phyloP scores from a whole-genome alignment of 2,888 invertebrate genomes.

The Sipunculus nudus region DNA sequence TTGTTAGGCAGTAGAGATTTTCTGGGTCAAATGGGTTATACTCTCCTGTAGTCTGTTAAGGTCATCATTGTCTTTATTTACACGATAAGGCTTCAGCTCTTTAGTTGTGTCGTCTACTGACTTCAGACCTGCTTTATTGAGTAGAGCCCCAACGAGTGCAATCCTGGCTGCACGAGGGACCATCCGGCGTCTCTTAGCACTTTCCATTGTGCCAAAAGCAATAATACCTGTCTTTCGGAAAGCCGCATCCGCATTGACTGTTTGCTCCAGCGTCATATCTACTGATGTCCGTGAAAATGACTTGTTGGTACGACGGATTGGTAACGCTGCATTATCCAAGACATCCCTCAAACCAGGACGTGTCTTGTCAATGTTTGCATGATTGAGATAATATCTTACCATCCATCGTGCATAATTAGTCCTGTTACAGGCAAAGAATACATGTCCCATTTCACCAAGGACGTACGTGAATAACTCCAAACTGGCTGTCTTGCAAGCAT shows the following conservation, averaged over 20 bases:
- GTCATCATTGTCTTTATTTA: neutral
- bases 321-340: neutral
- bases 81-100: neutral
- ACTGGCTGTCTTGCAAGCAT: neutral
- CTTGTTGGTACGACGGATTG: neutral
- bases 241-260: slow-evolving; percentile 4
- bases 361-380: neutral
- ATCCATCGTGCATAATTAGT: neutral
- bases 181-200: neutral
- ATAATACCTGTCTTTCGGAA: neutral
- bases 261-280: slow-evolving; percentile 2
- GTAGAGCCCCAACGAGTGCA: neutral
- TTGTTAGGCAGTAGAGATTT: neutral
- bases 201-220: neutral
- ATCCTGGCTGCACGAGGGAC: neutral
- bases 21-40: neutral
- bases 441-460: neutral
- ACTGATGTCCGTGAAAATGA: neutral
- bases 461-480: neutral
- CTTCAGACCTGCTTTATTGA: neutral
- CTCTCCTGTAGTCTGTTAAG: neutral
- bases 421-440: slow-evolving; percentile 8
- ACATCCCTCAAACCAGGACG: neutral
- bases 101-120: neutral
- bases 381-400: slow-evolving; percentile 1